Base-by-base conservation (phyloP, 2,113 vertebrate species). In the Cynocephalus volans region DNA sequence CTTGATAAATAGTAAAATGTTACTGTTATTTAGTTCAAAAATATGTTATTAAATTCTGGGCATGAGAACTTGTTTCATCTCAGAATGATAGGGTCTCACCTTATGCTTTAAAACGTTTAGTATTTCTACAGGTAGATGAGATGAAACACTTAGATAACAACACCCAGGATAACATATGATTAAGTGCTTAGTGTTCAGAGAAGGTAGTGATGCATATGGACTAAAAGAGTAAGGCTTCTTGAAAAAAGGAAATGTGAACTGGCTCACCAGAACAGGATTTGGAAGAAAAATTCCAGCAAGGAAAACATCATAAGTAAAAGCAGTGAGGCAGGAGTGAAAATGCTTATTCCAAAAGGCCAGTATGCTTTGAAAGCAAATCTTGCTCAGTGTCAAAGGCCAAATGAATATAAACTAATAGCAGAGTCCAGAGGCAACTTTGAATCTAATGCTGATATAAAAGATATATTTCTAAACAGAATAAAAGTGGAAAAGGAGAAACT, bases 211-310 rank as follows among this genome's bases (percentile, higher is more conserved):
- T 67, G 17, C 41, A 41, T 41, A 41, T 18, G 24, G 26, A 84
- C 45, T 45, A 58, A 36, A 36, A 87, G 24, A 87, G 31, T 50
- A 89, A 84, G 24, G 2, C 58, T 81, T 84, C 76, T 56, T 76
- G 58, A 94, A 92, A 92, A 50, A 21, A 67, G 52, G 12, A 19
- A 56, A 45, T 87, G 83, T 54, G 52, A 90, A 56, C 76, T 90
- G 52, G 77, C 48, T 88, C 76, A 85, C 82, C 23, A 52, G 31
- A 67, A n/a, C 48, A 81, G 45, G 24, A 86, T 67, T 65, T 85
- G 31, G 33, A 77, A 95, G 19, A 82, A 80, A 82, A 79, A 80
- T 73, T 88, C n/a, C 45, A 81, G 85, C 58, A 88, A 95, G 41
- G 58, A 95, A 23, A 95, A 60, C 14, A 79, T 82, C 21, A 1